Conservation (phyloP, 2,113 vertebrate genomes). For the Hemichromis elongatus region DNA sequence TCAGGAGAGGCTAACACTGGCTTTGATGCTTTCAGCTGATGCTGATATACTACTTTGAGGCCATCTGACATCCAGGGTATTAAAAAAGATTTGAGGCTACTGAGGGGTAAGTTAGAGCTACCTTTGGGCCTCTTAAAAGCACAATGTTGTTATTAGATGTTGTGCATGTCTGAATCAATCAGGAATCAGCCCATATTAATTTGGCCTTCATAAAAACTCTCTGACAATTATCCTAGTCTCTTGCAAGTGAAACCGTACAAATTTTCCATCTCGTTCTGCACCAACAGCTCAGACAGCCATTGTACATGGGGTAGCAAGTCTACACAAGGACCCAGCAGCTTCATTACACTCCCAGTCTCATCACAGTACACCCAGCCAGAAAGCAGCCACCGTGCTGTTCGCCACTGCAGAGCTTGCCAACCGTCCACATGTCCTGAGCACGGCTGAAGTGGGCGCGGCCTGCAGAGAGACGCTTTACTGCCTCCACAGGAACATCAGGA, state of each 20-base stretch:
- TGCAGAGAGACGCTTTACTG: conserved; percentile 33
- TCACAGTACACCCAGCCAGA: conserved; percentile 32
- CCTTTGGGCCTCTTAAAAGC: background rate
- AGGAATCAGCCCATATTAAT: too few relatives aligned
- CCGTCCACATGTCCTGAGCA: conserved; percentile 40
- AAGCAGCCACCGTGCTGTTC: conserved; percentile 28
- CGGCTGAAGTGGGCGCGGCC: conserved; percentile 31
- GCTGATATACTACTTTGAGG: background rate
- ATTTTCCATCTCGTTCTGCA: background rate
- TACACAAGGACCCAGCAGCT: conserved; percentile 53
- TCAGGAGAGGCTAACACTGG: background rate
- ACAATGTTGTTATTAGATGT: background rate
- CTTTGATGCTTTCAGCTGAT: conserved; percentile 10
- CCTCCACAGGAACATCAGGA: conserved; percentile 58
- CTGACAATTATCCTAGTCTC: background rate
- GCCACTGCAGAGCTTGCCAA: conserved; percentile 5
- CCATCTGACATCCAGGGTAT: background rate
- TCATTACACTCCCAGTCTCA: conserved; percentile 48
- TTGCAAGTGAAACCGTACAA: background rate
- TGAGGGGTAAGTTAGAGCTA: background rate
- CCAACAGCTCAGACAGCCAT: conserved; percentile 8
- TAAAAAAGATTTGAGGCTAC: background rate
- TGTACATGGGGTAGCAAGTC: conserved; percentile 14
- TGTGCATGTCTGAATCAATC: background rate
- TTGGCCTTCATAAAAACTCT: background rate